Percentiles rank a stretch among this genome's conserved stretches.
Evolutionary conservation across 1,140 invertebrate species (phyloP).

Genomic region (Plectrocnemia conspersa): DNA sequence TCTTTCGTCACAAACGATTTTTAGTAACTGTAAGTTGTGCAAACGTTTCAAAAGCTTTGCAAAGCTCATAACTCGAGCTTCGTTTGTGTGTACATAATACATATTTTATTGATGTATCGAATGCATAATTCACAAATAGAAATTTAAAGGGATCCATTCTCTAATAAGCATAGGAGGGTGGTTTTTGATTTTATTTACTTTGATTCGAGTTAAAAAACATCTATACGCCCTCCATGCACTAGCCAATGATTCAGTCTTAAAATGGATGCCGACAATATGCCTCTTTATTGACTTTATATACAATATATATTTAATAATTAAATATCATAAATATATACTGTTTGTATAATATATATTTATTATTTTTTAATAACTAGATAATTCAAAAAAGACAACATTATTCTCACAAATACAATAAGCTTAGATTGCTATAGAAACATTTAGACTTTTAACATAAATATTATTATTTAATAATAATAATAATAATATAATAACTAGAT

Average conservation of each 20-base stretch:
- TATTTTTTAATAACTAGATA: conserved; percentile 16
- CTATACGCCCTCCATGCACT: conserved; percentile 27
- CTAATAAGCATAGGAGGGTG: conserved; percentile 33
- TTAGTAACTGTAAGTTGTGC: no score
- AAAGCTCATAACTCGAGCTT: no score
- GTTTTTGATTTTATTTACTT: no score
- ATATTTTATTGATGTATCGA: conserved; percentile 8
- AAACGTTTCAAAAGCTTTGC: no score
- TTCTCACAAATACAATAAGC: conserved; percentile 26
- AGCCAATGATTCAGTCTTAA: conserved; percentile 34
- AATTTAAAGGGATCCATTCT: conserved; percentile 29
- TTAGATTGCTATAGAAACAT: conserved; percentile 30
- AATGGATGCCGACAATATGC: conserved; percentile 34
- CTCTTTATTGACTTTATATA: conserved; percentile 32
- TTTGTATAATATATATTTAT: no score
- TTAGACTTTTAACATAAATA: conserved; percentile 32
- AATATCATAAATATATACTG: no score
- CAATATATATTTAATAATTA: conserved; percentile 17
- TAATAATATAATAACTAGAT: no score
- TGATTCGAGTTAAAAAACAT: conserved; percentile 15
- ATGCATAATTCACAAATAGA: conserved; percentile 2
- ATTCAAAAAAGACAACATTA: conserved; percentile 16
- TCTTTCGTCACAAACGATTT: no score
- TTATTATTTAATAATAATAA: conserved; percentile 28
- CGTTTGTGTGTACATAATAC: no score